Percentiles rank a stretch among this genome's conserved stretches.
Evolutionary conservation across 1,140 invertebrate species (phyloP).

Genomic region (Drosophila lacteicornis): DNA sequence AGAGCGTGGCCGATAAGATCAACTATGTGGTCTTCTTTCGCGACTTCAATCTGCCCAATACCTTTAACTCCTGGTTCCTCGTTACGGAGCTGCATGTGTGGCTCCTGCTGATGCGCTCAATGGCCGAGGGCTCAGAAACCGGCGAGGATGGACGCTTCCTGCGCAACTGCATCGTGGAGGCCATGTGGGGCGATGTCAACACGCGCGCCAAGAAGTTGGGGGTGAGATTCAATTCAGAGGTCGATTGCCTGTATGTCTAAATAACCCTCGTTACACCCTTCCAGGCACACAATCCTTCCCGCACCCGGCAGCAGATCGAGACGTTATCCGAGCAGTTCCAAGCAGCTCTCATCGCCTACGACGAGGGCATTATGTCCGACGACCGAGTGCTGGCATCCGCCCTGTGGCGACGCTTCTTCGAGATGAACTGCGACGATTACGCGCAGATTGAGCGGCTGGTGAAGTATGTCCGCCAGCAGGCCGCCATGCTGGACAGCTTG

Average conservation of each 20-base stretch:
- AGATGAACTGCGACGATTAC: constrained; percentile 87
- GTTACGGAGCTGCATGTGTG: constrained; percentile 94
- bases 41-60: constrained; percentile 90
- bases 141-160: constrained; percentile 88
- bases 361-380: constrained; percentile 91
- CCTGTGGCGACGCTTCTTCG: constrained; percentile 93
- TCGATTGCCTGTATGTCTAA: not conserved
- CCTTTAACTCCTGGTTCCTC: constrained; percentile 93
- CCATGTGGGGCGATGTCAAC: constrained; percentile 93
- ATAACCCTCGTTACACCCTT: not conserved
- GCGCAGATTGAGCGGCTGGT: constrained; percentile 88
- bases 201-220: constrained; percentile 90
- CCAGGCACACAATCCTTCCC: constrained; percentile 87
- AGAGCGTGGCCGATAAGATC: constrained; percentile 88
- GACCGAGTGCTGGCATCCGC: constrained; percentile 91
- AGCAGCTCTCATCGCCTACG: constrained; percentile 93
- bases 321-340: constrained; percentile 91
- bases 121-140: constrained; percentile 88
- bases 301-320: constrained; percentile 86
- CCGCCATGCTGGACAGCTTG: constrained; percentile 85
- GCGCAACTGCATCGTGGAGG: constrained; percentile 90
- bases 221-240: constrained; percentile 85
- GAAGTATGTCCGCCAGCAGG: constrained; percentile 90
- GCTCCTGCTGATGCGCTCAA: constrained; percentile 91
- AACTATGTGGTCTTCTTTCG: constrained; percentile 87